These are phyloP conservation scores for Cyclopterus lumpus DNA, from an alignment of 2,797 vertebrate genomes.

Conservation along the genomic window DNA sequence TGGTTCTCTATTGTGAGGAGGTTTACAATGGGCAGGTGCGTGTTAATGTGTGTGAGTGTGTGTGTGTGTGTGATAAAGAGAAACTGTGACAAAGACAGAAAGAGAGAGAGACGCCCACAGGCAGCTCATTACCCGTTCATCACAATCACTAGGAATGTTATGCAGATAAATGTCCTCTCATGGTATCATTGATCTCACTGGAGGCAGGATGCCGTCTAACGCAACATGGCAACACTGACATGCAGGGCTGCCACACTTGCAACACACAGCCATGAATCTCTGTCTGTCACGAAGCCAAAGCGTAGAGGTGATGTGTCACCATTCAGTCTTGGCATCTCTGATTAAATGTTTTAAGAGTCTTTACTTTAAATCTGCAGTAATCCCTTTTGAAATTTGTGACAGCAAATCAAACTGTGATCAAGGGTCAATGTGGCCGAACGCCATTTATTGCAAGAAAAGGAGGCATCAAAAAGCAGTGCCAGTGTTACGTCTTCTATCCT, in stretches of 20 bases:
- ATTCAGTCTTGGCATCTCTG: constrained; percentile 11
- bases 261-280: constrained; percentile 10
- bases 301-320: constrained; percentile 18
- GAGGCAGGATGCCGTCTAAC: constrained; percentile 38
- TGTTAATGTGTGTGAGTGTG: constrained; percentile 1
- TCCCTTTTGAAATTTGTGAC: constrained; percentile 58
- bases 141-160: constrained; percentile 53
- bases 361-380: constrained; percentile 53
- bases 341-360: constrained; percentile 33
- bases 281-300: constrained; percentile 26
- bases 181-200: constrained; percentile 46
- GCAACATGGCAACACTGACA: constrained; percentile 29
- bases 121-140: constrained; percentile 62
- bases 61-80: constrained; percentile 24
- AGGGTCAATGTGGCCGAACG: constrained; percentile 38
- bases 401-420: constrained; percentile 45
- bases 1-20: constrained; percentile 27
- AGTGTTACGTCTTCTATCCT: constrained; percentile 43
- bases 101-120: constrained; percentile 41
- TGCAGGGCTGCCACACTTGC: neutral
- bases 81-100: constrained; percentile 50
- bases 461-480: constrained; percentile 45
- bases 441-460: constrained; percentile 51
- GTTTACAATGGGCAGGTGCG: constrained; percentile 23
- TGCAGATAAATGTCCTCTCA: constrained; percentile 51